These are phyloP conservation scores for Portevinia maculata DNA, from an alignment of 2,888 invertebrate genomes.

Conservation along the genomic window DNA sequence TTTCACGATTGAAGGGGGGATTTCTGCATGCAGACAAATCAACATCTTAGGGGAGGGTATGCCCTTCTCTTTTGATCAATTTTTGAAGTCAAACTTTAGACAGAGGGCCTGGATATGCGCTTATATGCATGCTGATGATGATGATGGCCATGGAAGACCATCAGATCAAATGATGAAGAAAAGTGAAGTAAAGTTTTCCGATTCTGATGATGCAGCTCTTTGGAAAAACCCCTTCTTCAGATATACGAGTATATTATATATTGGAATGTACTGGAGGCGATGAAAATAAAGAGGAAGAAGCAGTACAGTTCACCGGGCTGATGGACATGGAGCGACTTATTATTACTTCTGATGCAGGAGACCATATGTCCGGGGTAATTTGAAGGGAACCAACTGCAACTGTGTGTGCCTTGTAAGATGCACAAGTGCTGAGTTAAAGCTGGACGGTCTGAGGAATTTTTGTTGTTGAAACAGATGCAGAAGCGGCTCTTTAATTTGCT, in stretches of 20 bases:
- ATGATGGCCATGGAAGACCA: conserved; percentile 14
- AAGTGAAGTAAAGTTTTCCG: conserved; percentile 47
- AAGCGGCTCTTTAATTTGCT: too few species aligned
- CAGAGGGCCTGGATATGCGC: conserved; percentile 4
- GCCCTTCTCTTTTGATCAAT: conserved; percentile 25
- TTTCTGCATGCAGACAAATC: conserved; percentile 67
- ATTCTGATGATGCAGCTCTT: conserved; percentile 30
- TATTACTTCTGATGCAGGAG: too few species aligned
- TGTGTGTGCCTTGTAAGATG: too few species aligned
- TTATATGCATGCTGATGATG: conserved; percentile 45
- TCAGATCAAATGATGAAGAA: conserved; percentile 53
- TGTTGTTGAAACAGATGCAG: too few species aligned
- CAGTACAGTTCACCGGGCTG: conserved; percentile 33
- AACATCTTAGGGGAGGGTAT: conserved; percentile 33
- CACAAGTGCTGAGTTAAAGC: too few species aligned
- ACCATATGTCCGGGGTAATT: too few species aligned
- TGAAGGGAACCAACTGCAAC: too few species aligned
- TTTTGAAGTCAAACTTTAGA: conserved; percentile 49
- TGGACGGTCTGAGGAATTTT: too few species aligned
- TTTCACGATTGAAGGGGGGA: conserved; percentile 70
- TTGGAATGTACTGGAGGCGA: neutral
- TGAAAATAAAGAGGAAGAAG: conserved; percentile 10
- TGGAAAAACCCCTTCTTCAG: neutral
- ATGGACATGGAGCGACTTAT: conserved; percentile 32
- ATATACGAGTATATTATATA: too few species aligned